phyloP scores from a whole-genome alignment of 92 coral and sea anemone genomes.

The Epizoanthus rinbou region DNA sequence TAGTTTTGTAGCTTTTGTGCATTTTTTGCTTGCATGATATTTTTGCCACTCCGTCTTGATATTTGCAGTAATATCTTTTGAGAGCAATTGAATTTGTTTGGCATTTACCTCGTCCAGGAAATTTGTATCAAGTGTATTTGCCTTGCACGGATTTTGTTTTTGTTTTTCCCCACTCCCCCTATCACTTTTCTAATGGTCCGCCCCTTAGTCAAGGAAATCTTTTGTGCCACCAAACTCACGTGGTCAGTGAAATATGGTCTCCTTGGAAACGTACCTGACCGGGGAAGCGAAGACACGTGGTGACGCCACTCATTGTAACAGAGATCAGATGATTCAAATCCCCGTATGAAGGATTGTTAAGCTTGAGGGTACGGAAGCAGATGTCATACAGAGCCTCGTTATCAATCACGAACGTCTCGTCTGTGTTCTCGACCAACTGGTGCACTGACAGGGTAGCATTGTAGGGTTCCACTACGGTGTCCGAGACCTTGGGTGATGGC shows the following conservation, averaged over 20 bases:
- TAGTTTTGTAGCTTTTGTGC: no score
- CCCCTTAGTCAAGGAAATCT: no score
- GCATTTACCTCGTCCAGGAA: no score
- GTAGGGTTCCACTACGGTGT: conserved; percentile 91
- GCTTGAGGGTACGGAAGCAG: conserved; percentile 89
- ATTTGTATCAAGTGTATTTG: no score
- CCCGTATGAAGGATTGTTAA: conserved; percentile 92
- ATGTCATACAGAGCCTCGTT: conserved; percentile 97
- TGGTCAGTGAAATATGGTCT: not conserved
- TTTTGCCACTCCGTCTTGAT: no score
- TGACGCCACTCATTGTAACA: conserved; percentile 92
- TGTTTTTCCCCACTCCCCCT: no score
- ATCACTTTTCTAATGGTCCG: no score
- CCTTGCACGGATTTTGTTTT: no score
- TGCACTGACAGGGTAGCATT: conserved; percentile 96
- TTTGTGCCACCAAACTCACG: no score
- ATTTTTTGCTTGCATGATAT: no score
- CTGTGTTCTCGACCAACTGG: conserved; percentile 94
- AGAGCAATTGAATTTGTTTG: no score
- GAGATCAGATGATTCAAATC: conserved; percentile 92
- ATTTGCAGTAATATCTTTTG: no score
- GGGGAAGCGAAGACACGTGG: conserved; percentile 92
- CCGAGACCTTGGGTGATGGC: conserved; percentile 94
- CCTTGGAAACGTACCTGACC: conserved; percentile 70
- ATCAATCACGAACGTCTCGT: conserved; percentile 88